A percentile compares a stretch with the other conserved stretches of the same genome.
Evolutionary conservation across 2,113 vertebrate species (phyloP).

Genomic region (Cygnus buccinator): DNA sequence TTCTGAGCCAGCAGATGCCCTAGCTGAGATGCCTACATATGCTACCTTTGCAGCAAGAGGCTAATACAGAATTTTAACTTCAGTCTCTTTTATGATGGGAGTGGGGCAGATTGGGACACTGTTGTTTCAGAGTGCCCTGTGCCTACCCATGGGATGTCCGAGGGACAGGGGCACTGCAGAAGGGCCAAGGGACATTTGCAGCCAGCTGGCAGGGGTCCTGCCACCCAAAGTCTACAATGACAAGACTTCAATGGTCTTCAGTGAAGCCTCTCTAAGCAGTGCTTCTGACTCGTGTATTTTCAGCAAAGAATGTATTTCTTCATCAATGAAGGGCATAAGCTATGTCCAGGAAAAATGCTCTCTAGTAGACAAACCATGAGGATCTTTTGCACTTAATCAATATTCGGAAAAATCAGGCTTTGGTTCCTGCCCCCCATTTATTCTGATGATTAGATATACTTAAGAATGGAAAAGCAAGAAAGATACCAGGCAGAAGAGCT

Average conservation of each 20-base stretch:
- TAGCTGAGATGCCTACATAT: not conserved
- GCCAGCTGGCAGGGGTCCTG: not conserved
- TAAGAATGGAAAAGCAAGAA: conserved; percentile 68
- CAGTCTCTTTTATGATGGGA: not conserved
- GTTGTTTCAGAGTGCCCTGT: not conserved
- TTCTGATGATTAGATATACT: conserved; percentile 60
- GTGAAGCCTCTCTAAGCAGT: not conserved
- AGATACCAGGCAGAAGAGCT: conserved; percentile 15
- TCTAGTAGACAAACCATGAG: not conserved
- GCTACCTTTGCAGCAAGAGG: not conserved
- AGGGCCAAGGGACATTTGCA: not conserved
- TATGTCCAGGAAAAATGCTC: not conserved
- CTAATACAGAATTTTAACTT: not conserved
- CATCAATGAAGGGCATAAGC: not conserved
- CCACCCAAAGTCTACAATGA: not conserved
- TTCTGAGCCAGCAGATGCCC: conserved; percentile 47
- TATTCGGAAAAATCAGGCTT: conserved; percentile 39
- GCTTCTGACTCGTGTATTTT: not conserved
- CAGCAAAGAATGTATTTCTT: not conserved
- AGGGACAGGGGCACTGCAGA: not conserved
- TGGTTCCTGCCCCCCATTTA: conserved; percentile 46
- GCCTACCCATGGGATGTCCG: not conserved
- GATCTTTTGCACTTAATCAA: conserved; percentile 11
- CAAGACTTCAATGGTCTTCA: not conserved
- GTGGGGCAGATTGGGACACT: not conserved